phyloP scores from a whole-genome alignment of 2,797 vertebrate genomes.

The Premnoplex brunnescens region DNA sequence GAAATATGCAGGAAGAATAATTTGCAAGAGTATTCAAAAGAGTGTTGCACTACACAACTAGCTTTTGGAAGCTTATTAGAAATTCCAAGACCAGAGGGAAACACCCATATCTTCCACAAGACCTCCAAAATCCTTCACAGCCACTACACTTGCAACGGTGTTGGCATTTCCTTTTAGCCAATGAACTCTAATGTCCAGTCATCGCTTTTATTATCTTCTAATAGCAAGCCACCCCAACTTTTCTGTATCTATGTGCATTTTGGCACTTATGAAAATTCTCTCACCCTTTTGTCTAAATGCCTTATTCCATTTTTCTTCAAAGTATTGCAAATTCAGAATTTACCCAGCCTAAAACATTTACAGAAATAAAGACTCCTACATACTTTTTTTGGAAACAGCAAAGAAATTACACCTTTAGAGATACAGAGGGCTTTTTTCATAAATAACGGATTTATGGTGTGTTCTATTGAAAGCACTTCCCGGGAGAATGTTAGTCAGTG shows the following conservation, averaged over 20 bases:
- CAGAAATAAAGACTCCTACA: background rate
- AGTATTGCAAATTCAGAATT: background rate
- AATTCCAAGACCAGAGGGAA: background rate
- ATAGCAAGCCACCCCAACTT: background rate
- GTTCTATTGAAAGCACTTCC: constrained; percentile 31
- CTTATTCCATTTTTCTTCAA: background rate
- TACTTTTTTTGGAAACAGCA: background rate
- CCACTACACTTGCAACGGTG: background rate
- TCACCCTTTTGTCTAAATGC: background rate
- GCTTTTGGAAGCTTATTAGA: background rate
- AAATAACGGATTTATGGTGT: constrained; percentile 10
- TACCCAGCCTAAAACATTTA: background rate
- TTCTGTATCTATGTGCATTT: background rate
- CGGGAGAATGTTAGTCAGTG: constrained; percentile 33
- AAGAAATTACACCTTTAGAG: constrained; percentile 20
- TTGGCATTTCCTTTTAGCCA: background rate
- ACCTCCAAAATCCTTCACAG: background rate
- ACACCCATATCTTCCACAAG: background rate
- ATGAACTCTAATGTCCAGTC: background rate
- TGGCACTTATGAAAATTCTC: background rate
- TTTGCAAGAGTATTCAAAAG: background rate
- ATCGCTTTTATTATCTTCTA: background rate
- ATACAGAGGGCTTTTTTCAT: background rate
- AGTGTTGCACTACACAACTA: background rate
- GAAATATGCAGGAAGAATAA: background rate